These are phyloP conservation scores for Pseudochaenichthys georgianus DNA, from an alignment of 2,797 vertebrate species.

Conservation along the genomic window DNA sequence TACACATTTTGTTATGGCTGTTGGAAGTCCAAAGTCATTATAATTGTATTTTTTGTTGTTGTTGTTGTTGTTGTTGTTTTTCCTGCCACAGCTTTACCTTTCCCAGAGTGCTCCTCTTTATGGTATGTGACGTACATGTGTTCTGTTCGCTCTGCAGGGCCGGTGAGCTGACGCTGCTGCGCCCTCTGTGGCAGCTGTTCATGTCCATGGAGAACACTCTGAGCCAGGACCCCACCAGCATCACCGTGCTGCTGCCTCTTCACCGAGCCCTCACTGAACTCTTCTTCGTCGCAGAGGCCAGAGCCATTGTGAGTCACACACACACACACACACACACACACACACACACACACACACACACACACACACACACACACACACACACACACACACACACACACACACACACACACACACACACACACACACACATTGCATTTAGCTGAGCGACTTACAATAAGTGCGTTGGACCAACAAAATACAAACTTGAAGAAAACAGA, in stretches of 20 bases:
- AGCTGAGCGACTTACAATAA: too few species aligned
- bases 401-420: neutral
- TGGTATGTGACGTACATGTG: neutral
- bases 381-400: too few species aligned
- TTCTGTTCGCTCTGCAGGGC: conserved; percentile 81
- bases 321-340: too few species aligned
- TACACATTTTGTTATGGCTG: too few species aligned
- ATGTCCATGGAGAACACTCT: conserved; percentile 91
- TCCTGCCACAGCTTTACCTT: neutral
- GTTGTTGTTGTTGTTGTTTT: too few species aligned
- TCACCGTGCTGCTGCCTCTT: conserved; percentile 92
- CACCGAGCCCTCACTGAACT: conserved; percentile 97
- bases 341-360: neutral
- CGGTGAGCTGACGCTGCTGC: conserved; percentile 92
- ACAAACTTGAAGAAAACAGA: too few species aligned
- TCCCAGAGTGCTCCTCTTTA: neutral
- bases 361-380: neutral
- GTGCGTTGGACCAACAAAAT: too few species aligned
- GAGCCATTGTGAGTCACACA: conserved; percentile 88
- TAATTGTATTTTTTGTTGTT: too few species aligned
- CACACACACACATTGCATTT: too few species aligned
- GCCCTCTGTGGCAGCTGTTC: conserved; percentile 96
- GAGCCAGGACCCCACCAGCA: conserved; percentile 88
- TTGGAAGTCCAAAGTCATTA: too few species aligned
- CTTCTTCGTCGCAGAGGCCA: conserved; percentile 95